phyloP scores from a whole-genome alignment of 1,140 invertebrate species.

The Drosophila nikananu region DNA sequence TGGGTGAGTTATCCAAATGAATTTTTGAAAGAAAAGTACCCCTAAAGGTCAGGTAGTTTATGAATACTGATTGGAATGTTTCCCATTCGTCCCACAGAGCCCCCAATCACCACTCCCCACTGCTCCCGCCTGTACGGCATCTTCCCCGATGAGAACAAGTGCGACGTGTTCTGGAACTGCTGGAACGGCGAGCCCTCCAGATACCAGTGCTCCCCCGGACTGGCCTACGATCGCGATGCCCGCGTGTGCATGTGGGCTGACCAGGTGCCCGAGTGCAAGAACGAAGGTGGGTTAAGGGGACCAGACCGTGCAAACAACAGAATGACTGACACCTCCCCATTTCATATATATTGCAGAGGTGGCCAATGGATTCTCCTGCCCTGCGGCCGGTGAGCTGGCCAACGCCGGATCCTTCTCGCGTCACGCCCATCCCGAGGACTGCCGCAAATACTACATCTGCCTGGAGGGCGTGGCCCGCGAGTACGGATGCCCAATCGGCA shows the following conservation, averaged over 20 bases:
- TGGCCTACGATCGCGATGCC: conserved; percentile 96
- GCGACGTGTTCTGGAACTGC: conserved; percentile 98
- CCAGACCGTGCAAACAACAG: rapidly evolving
- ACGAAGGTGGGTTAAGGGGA: conserved; percentile 88
- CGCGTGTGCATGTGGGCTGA: conserved; percentile 98
- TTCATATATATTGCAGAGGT: conserved; percentile 89
- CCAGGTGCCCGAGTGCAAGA: conserved; percentile 95
- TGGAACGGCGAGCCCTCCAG: conserved; percentile 97
- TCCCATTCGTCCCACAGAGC: conserved; percentile 87
- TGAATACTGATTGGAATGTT: background rate
- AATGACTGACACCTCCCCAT: background rate
- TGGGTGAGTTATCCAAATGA: conserved; percentile 87
- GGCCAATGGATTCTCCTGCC: conserved; percentile 95
- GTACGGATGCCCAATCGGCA: conserved; percentile 97
- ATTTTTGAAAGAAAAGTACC: background rate
- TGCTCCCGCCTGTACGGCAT: conserved; percentile 96
- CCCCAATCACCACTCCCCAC: conserved; percentile 93
- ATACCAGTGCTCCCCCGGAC: conserved; percentile 96
- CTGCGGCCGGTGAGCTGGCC: conserved; percentile 91
- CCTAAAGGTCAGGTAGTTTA: too few relatives aligned
- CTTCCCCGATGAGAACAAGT: conserved; percentile 95
- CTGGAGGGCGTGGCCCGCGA: conserved; percentile 95
- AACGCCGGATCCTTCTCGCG: conserved; percentile 95
- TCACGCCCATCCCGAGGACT: conserved; percentile 97
- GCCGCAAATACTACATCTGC: conserved; percentile 98